These are phyloP conservation scores for Biston stratarius DNA, from an alignment of 2,888 invertebrate species.

Conservation along the genomic window DNA sequence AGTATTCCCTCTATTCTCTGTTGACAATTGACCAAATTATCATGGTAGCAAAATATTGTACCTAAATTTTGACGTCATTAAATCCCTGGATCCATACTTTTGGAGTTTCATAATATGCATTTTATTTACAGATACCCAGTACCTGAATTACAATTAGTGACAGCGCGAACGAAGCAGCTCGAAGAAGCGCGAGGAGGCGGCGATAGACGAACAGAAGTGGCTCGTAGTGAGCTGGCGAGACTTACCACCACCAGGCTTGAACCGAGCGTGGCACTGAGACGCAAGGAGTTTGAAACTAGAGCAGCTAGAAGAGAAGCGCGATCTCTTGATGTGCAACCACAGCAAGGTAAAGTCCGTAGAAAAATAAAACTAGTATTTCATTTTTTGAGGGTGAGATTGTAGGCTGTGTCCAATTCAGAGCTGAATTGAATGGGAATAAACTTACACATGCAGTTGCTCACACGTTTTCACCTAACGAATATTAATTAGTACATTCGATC, in stretches of 20 bases:
- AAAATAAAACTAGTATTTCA: not conserved
- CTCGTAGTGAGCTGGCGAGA: constrained; percentile 89
- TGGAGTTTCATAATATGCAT: not conserved
- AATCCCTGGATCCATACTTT: not conserved
- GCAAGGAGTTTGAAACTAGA: constrained; percentile 90
- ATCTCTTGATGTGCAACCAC: constrained; percentile 80
- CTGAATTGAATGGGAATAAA: too few relatives aligned
- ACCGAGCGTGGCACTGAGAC: constrained; percentile 91
- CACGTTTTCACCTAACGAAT: too few relatives aligned
- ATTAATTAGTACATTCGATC: too few relatives aligned
- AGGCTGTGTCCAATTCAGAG: too few relatives aligned
- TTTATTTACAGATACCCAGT: constrained; percentile 70
- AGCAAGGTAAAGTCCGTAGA: constrained; percentile 61
- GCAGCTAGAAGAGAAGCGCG: constrained; percentile 73
- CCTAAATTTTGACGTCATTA: not conserved
- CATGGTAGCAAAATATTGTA: not conserved
- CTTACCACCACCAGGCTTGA: constrained; percentile 89
- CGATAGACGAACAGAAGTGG: constrained; percentile 88
- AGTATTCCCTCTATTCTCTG: not conserved
- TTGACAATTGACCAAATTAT: not conserved
- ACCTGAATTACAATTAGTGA: constrained; percentile 89
- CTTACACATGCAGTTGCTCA: too few relatives aligned
- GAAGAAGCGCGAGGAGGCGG: constrained; percentile 89
- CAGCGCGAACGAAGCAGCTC: constrained; percentile 91
- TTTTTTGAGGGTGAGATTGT: not conserved